Evolutionary conservation across 2,888 invertebrate genomes (phyloP).

Genomic region (Mantis religiosa): DNA sequence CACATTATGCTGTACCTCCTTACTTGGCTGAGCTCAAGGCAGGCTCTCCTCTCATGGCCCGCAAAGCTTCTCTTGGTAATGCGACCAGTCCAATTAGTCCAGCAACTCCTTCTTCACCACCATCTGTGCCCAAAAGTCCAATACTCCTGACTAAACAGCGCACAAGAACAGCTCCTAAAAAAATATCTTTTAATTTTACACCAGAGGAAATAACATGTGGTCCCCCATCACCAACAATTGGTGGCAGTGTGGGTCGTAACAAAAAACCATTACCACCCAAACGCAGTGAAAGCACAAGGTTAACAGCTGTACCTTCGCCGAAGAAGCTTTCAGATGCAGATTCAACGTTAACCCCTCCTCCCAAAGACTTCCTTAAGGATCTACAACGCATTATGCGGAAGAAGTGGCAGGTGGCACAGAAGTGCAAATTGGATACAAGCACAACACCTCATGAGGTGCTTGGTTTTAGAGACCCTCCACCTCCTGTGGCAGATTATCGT

Average conservation of each 20-base stretch:
- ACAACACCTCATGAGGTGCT: constrained; percentile 83
- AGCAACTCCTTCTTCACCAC: constrained; percentile 39
- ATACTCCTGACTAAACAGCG: constrained; percentile 49
- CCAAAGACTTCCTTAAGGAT: constrained; percentile 76
- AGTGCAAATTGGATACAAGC: constrained; percentile 81
- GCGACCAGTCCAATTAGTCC: constrained; percentile 11
- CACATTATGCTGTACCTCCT: constrained; percentile 41
- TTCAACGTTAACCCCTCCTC: constrained; percentile 54
- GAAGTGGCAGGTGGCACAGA: constrained; percentile 78
- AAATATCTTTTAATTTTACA: constrained; percentile 59
- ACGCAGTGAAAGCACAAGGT: constrained; percentile 67
- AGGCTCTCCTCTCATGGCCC: constrained; percentile 38
- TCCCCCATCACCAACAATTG: constrained; percentile 23
- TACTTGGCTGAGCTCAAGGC: constrained; percentile 56
- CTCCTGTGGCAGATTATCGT: constrained; percentile 63
- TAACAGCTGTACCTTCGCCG: constrained; percentile 46
- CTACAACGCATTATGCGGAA: constrained; percentile 88
- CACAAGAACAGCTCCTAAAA: constrained; percentile 53
- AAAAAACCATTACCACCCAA: constrained; percentile 69
- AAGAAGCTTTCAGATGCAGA: constrained; percentile 28
- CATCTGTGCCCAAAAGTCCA: constrained; percentile 56
- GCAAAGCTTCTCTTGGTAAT: constrained; percentile 14
- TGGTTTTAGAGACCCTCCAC: constrained; percentile 73
- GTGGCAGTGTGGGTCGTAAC: constrained; percentile 45
- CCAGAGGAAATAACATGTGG: constrained; percentile 23